Conservation (phyloP, 2,888 invertebrate genomes). For the Deladenus siricidicola region DNA sequence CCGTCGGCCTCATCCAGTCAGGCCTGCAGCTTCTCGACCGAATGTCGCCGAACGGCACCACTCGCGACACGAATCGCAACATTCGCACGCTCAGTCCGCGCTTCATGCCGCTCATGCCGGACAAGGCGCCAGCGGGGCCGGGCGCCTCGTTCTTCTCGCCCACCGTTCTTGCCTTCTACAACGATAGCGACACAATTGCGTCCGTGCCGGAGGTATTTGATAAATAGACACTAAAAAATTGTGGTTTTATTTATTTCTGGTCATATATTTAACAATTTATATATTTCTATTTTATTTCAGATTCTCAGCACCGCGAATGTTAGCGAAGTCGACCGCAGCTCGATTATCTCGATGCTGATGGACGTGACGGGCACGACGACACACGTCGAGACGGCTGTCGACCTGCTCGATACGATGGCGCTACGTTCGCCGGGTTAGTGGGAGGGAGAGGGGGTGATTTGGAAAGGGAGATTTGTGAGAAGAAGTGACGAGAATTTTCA, state of each 20-base stretch:
- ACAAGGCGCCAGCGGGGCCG: constrained; percentile 8
- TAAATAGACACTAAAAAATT: too few relatives aligned
- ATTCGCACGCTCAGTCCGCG: constrained; percentile 19
- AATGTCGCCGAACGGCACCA: constrained; percentile 4
- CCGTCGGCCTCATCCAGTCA: constrained; percentile 16
- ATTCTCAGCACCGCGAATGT: constrained; percentile 13
- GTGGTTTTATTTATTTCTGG: too few relatives aligned
- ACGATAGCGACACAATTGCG: constrained; percentile 11
- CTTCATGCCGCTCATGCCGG: constrained; percentile 18
- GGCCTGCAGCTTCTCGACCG: constrained; percentile 16
- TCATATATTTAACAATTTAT: too few relatives aligned
- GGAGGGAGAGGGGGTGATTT: too few relatives aligned
- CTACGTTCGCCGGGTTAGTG: not conserved
- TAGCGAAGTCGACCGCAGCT: constrained; percentile 16
- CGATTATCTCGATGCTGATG: constrained; percentile 17
- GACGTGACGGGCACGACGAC: constrained; percentile 18
- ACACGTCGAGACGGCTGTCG: constrained; percentile 11
- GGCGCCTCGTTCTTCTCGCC: constrained; percentile 18
- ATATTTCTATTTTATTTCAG: too few relatives aligned
- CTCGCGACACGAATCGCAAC: not conserved
- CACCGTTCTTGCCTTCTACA: constrained; percentile 23
- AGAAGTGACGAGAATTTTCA: too few relatives aligned
- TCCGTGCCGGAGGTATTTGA: not conserved
- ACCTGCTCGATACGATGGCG: not conserved
- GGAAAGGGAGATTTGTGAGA: too few relatives aligned